Base-by-base conservation (phyloP, 37 sponge, comb jelly and placozoan genomes). In the Halichondria panicea region DNA sequence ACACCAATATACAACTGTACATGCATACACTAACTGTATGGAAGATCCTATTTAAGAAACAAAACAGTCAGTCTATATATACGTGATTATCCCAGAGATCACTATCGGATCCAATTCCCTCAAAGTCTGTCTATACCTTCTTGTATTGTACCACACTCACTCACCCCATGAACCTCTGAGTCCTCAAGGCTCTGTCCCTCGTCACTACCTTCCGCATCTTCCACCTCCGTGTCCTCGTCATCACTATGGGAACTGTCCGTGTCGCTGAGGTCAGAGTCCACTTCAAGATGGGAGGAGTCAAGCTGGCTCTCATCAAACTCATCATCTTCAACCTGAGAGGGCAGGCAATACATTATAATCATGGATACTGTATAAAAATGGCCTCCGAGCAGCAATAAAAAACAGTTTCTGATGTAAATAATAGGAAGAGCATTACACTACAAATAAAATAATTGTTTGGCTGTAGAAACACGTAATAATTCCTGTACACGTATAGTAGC, bases 241-340 rank as follows among this genome's bases (percentile, higher is more conserved):
- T 73, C 81, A 8, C 55, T 73, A 28, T 75, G 72, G 0, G 66
- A 48, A 66, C 66, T 78, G 11, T 78, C 74, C 0, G 58, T 46
- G 42, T 71, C 74, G 45, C 63, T 63, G 50, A 77, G 43, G 33
- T 72, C 82, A 0, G 73, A 72, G 18, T 55, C 74, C 9, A 76
- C 54, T 57, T 76, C 76, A 8, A 25, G 65, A 6, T 25, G 27
- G 34, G 43, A 58, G 6, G 43, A 19, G 45, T 50, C 77, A 35
- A 38, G 54, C n/a, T 37, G 76, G 31, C 72, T 75, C 37, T 74
- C 77, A 13, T 74, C 88, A 66, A 55, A 82, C 18, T 85, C 90
- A 2, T 92, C 97, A 2, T 92, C 93, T 15, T 82, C 86, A 41
- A 81, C 85, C 58, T 77, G n/a, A 69, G 28, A 56, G 52, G 21